Conservation (phyloP, 1,140 invertebrate species). For the Lepidurus apus region DNA sequence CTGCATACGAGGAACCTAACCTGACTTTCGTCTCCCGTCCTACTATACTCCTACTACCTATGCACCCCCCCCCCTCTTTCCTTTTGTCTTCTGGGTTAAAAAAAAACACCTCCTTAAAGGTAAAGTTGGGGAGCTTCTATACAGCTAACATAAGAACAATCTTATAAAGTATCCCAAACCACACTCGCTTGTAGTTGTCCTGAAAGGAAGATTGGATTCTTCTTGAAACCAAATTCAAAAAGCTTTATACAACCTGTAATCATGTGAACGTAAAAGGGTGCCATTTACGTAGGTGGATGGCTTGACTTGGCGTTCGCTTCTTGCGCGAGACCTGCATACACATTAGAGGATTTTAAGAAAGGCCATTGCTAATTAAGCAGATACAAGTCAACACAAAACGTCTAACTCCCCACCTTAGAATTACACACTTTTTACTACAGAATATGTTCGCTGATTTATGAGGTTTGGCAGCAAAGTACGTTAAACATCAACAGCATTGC, state of each 20-base stretch:
- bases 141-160: not conserved
- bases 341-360: not conserved
- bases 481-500: too few species aligned
- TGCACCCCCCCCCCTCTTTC: not conserved
- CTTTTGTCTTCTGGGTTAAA: too few species aligned
- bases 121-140: too few species aligned
- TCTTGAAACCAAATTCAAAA: slow-evolving; percentile 7
- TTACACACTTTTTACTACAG: too few species aligned
- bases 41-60: slow-evolving; percentile 3
- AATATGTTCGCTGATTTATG: too few species aligned
- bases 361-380: not conserved
- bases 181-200: not conserved
- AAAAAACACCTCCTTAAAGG: too few species aligned
- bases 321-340: slow-evolving; percentile 7
- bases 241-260: not conserved
- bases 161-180: not conserved
- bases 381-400: not conserved
- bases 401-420: not conserved
- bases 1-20: too few species aligned
- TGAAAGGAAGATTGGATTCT: slow-evolving; percentile 3
- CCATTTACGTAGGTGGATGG: slow-evolving; percentile 21
- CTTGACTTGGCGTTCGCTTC: not conserved
- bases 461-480: too few species aligned
- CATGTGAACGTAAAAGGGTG: slow-evolving; percentile 14
- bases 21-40: not conserved